A percentile compares a stretch with the other conserved stretches of the same genome.
phyloP scores from a whole-genome alignment of 37 sponge, comb jelly and placozoan species.

The Aplysina aerophoba region DNA sequence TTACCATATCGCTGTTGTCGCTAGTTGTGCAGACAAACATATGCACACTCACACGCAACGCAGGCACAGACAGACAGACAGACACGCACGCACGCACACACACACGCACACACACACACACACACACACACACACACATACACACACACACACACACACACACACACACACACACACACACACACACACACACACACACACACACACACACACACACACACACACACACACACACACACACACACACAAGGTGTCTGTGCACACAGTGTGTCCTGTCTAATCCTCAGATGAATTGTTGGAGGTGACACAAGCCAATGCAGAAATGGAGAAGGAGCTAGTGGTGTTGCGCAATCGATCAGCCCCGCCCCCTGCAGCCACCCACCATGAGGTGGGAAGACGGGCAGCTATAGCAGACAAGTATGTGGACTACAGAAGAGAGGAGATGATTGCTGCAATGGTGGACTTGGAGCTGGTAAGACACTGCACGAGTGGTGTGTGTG shows the following conservation, averaged over 20 bases:
- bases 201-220: no score
- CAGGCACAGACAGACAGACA: not conserved
- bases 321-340: slow-evolving; percentile 6
- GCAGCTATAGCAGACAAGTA: slow-evolving; percentile 60
- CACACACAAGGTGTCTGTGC: no score
- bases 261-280: no score
- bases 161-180: no score
- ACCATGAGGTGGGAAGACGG: slow-evolving; percentile 32
- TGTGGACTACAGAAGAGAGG: slow-evolving; percentile 42
- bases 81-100: no score
- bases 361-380: slow-evolving; percentile 13
- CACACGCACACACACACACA: no score
- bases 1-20: no score
- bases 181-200: no score
- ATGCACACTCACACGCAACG: not conserved
- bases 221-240: no score
- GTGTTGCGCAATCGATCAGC: not conserved
- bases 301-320: slow-evolving; percentile 16
- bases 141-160: no score
- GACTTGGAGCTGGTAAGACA: slow-evolving; percentile 60
- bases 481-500: not conserved
- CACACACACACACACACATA: no score
- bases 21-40: not conserved
- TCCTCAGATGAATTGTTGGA: slow-evolving; percentile 16
- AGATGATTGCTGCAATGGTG: slow-evolving; percentile 59